phyloP scores from a whole-genome alignment of 2,888 invertebrate genomes.

The Criorhina ranunculi region DNA sequence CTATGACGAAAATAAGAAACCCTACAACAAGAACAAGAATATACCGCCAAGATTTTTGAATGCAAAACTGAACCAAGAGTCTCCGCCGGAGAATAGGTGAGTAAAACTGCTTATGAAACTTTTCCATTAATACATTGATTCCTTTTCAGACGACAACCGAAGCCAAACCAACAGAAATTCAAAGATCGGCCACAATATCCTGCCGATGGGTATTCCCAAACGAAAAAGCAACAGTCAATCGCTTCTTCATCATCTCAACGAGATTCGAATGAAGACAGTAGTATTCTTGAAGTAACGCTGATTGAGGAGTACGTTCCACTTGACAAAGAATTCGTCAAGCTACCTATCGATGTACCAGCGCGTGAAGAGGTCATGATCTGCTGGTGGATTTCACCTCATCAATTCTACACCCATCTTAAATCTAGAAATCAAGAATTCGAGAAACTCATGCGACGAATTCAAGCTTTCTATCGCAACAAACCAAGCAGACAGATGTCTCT shows the following conservation, averaged over 20 bases:
- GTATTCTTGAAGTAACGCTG: constrained; percentile 38
- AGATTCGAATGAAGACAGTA: constrained; percentile 46
- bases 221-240: constrained; percentile 81
- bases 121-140: background rate
- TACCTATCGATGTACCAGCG: constrained; percentile 85
- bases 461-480: constrained; percentile 87
- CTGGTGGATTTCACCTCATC: constrained; percentile 91
- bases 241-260: constrained; percentile 51
- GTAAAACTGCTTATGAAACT: constrained; percentile 27
- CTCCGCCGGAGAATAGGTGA: constrained; percentile 78
- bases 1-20: constrained; percentile 71
- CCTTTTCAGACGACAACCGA: constrained; percentile 78
- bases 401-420: constrained; percentile 88
- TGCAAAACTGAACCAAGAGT: constrained; percentile 77
- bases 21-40: constrained; percentile 78
- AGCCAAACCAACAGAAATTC: constrained; percentile 42
- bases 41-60: constrained; percentile 81
- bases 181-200: constrained; percentile 74
- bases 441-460: constrained; percentile 89
- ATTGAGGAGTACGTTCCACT: constrained; percentile 85
- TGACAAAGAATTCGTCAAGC: constrained; percentile 85
- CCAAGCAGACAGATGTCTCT: constrained; percentile 81
- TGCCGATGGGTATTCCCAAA: constrained; percentile 81
- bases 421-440: constrained; percentile 86
- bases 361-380: constrained; percentile 88